Evolutionary conservation across 2,888 invertebrate genomes (phyloP), one percentile per base, ranked within the genome.

Genomic region (Mythimna pallens): DNA sequence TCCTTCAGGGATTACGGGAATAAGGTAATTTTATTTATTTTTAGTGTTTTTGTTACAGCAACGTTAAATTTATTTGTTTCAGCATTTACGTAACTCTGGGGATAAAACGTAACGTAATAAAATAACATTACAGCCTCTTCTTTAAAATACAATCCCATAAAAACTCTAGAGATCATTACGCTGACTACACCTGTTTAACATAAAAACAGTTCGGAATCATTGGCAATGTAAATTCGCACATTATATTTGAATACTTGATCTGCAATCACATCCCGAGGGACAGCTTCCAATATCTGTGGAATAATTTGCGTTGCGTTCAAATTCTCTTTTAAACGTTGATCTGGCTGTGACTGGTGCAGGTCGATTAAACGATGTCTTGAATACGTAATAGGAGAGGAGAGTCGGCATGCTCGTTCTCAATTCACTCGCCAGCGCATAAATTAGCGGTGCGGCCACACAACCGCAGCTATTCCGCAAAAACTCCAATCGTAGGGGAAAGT

Each of bases 401-500:
- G 89, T 89, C 89, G 88, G 91, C 92, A 90, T 90, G 89, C 89
- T 92, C 90, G 89, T 86, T 89, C 88, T 83, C 89, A 88, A 93
- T 92, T 93, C 93, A 92, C 89, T 94, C 89, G 88, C 89, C 85
- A 86, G 89, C 92, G 94, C 93, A 95, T 96, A 96, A 96, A 95
- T 96, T 96, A 96, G 92, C 91, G 90, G 90, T 85, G 89, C 86
- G 88, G 87, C 90, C 92, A 92, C 91, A 92, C 91, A 87, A 90
- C 92, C 90, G 87, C 93, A 91, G 92, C 93, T 92, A 91, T 93
- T 93, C 93, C 93, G 89, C 95, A 96, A 96, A 96, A 96, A 96
- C 93, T 95, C 94, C 93, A 94, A 95, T 95, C 92, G 95, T 93
- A 92, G 92, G 93, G 94, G 90, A 95, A 96, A 96, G 95, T 96